Base-by-base conservation (phyloP, 2,888 invertebrate species). In the Uropetala carovei region DNA sequence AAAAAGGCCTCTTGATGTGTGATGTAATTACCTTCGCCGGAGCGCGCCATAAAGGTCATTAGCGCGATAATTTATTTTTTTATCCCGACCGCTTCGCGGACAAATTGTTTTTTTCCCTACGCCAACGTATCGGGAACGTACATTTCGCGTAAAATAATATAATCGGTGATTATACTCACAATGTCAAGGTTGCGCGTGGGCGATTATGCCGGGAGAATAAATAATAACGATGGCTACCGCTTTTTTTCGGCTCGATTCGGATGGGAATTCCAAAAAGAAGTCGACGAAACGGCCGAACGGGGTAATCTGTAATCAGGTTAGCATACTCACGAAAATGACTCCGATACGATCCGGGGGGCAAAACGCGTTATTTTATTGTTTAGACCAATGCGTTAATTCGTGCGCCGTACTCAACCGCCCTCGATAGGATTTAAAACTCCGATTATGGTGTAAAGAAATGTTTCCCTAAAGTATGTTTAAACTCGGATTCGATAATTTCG, bases 1-100 rank as follows among this genome's bases (percentile, higher is more conserved):
- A 75, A 75, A 3, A 75, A 22, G 75, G 22, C 11, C 75, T 27
- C 75, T 68, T n/a, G 68, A 43, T 64, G 89, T 64, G 64, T 89
- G 89, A 89, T 64, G 89, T 68, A 89, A 89, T 89, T 64, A 75
- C 75, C 75, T 75, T 27, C 75, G 22, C 64, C 75, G 43, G 43
- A 43, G 43, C 43, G 75, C 75, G 75, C 75, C 27, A 75, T 75
- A 75, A 75, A 75, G 75, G 75, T 75, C 27, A 75, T 75, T 75
- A 7, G 75, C 13, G 75, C 27, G 75, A 75, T 27, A 13, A 75
- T 75, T 75, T 75, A 27, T 9, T 27, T 75, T 75, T 75, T 75
- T 75, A 22, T 64, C 22, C 75, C 22, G 27, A 75, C 27, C 27
- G 75, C 22, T 75, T 75, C 75, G 75, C 75, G 22, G 11, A 22